Evolutionary conservation across 1,140 invertebrate species (phyloP).

Genomic region (Macrotrachela quadricornifera): DNA sequence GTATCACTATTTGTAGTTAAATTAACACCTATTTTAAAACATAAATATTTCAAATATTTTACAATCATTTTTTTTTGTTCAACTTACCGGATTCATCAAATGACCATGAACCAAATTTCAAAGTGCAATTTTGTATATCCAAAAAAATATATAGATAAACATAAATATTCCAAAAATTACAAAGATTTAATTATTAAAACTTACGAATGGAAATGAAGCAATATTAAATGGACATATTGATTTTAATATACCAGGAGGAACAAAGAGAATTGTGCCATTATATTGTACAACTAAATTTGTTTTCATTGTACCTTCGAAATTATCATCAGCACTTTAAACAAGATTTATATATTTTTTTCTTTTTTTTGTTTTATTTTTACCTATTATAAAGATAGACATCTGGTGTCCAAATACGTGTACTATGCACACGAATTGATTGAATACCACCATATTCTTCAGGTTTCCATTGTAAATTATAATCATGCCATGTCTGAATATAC

Average conservation of each 20-base stretch:
- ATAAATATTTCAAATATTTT: too few relatives aligned
- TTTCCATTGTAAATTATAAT: conserved; percentile 93
- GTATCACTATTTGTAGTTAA: conserved; percentile 1
- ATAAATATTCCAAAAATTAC: not conserved
- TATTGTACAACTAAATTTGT: conserved; percentile 85
- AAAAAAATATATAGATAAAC: conserved; percentile 22
- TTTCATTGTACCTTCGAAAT: conserved; percentile 87
- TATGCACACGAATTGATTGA: conserved; percentile 79
- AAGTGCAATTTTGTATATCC: conserved; percentile 87
- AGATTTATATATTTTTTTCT: too few relatives aligned
- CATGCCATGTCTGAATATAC: conserved; percentile 70
- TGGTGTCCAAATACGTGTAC: conserved; percentile 88
- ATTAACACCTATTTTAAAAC: conserved; percentile 1
- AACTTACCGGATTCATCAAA: too few relatives aligned
- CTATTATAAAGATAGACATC: conserved; percentile 41
- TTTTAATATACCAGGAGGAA: conserved; percentile 94
- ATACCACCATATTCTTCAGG: conserved; percentile 81
- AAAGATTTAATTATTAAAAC: too few relatives aligned
- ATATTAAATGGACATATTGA: conserved; percentile 98
- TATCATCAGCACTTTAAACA: conserved; percentile 53
- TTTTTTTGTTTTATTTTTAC: too few relatives aligned
- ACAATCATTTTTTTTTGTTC: too few relatives aligned
- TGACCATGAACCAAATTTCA: conserved; percentile 38
- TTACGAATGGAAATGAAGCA: conserved; percentile 72
- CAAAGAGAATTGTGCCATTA: conserved; percentile 81